Evolutionary conservation across 2,888 invertebrate species (phyloP), one percentile per base, ranked within the genome.

Genomic region (Himalopsyche japonica): DNA sequence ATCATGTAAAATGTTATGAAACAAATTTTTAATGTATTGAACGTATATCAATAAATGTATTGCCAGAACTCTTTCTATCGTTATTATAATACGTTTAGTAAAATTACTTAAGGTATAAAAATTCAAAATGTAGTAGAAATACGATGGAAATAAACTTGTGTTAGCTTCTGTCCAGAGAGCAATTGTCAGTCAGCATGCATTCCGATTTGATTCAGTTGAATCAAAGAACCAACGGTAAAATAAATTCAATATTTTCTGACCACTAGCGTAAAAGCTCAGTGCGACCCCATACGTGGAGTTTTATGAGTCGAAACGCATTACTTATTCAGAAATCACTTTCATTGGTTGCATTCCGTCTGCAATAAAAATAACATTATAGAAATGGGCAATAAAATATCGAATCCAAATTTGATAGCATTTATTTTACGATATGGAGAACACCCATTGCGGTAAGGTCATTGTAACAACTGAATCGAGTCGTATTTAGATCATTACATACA

Each of bases 401-500:
- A 76, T 76, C 34, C 76, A 34, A 34, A 76, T 76, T 34, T 76
- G 32, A 76, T 76, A 34, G 76, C 32, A 10, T 76, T 76, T 76
- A 57, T 57, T 57, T 57, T 30, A 34, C 76, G 76, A 76, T 34
- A 76, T n/a, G 20, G 27, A 76, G 76, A 76, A 76, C 76, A 76
- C 76, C 76, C 76, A 76, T 76, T 32, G 34, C 30, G 76, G 76
- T 76, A 30, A 70, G 79, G 48, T 76, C 82, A 76, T 76, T 79
- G 82, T 32, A 30, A 47, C 24, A 43, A 15, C 64, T 37, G 49
- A 83, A 79, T 64, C 78, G 43, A 64, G 34, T 83, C 76, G 64
- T 83, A 83, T 83, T 79, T 37, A 76, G 70, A 70, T 64, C 76
- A 83, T 83, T 83, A 83, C 82, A 83, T n/a, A 78, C 76, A 76